Percentiles rank a stretch among this genome's conserved stretches.
phyloP scores from a whole-genome alignment of 2,888 invertebrate species.

The Caenorhabditis panamensis region DNA sequence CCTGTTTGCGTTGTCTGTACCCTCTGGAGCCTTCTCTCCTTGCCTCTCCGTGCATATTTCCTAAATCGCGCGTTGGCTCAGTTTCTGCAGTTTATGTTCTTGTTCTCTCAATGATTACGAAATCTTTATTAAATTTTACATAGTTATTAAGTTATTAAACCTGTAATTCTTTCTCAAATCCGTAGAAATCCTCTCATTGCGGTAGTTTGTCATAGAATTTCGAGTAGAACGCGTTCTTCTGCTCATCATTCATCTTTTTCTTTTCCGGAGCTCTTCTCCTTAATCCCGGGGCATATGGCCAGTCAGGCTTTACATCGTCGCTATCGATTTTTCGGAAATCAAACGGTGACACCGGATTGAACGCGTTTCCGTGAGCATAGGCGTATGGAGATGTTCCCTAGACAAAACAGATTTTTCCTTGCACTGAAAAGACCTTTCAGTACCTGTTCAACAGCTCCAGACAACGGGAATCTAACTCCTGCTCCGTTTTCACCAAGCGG shows the following conservation, averaged over 20 bases:
- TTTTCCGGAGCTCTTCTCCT: conserved; percentile 53
- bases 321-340: conserved; percentile 67
- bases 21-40: too few relatives aligned
- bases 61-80: too few relatives aligned
- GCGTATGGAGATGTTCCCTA: conserved; percentile 77
- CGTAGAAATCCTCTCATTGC: too few relatives aligned
- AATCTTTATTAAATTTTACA: conserved; percentile 23
- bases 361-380: conserved; percentile 77
- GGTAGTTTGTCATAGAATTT: conserved; percentile 68
- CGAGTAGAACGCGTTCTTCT: conserved; percentile 63
- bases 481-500: conserved; percentile 76
- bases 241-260: conserved; percentile 35
- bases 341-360: conserved; percentile 76
- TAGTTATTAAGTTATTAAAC: conserved; percentile 11
- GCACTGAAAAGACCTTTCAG: neutral
- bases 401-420: neutral
- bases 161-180: neutral
- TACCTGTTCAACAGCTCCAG: conserved; percentile 75
- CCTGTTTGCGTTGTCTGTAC: too few relatives aligned
- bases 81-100: neutral
- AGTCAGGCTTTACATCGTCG: conserved; percentile 59
- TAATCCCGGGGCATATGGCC: conserved; percentile 55
- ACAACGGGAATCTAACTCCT: conserved; percentile 77
- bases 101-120: neutral
- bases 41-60: too few relatives aligned